Evolutionary conservation across 1,140 invertebrate genomes (phyloP), one percentile per base, ranked within the genome.

Genomic region (Diabrotica undecimpunctata): DNA sequence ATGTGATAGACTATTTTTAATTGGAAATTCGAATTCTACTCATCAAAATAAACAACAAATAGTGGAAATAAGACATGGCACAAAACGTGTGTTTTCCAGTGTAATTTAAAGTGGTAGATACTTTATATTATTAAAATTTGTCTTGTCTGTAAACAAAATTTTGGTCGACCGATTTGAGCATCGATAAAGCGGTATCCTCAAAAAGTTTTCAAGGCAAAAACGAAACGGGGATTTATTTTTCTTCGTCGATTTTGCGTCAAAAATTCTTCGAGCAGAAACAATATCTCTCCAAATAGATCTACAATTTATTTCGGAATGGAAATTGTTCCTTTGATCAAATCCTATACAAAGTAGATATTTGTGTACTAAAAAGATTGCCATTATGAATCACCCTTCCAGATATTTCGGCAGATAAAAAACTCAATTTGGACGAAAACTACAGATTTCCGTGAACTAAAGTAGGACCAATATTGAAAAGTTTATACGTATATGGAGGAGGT

Each of bases 311-410:
- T 36, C 36, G 10, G 38, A 36, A 38, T 38, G 13, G 13, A 11
- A 41, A 39, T 39, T 10, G 56, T 58, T 58, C 38, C 56, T 58
- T 58, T 46, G 56, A 58, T 58, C 56, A 58, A 58, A 58, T 36
- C 56, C 13, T 58, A 58, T 39, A 58, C 56, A 58, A 58, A 58
- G 56, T 58, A 13, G 56, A 58, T 58, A 58, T 58, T 58, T 58
- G 56, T 58, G 56, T 58, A 38, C 35, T 58, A 58, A 58, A 58
- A 41, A 58, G 56, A 58, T 58, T 58, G 56, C 38, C 56, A 58
- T 58, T 38, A 58, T 58, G 56, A 58, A 58, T 58, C 56, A 58
- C 36, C 56, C 56, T 39, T 58, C 56, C 38, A 58, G 56, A 58
- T 58, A 39, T 58, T 39, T 12, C 36, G 56, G 2, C 56, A 39